Base-by-base conservation (phyloP, 2,888 invertebrate species). In the Calameuta filiformis region DNA sequence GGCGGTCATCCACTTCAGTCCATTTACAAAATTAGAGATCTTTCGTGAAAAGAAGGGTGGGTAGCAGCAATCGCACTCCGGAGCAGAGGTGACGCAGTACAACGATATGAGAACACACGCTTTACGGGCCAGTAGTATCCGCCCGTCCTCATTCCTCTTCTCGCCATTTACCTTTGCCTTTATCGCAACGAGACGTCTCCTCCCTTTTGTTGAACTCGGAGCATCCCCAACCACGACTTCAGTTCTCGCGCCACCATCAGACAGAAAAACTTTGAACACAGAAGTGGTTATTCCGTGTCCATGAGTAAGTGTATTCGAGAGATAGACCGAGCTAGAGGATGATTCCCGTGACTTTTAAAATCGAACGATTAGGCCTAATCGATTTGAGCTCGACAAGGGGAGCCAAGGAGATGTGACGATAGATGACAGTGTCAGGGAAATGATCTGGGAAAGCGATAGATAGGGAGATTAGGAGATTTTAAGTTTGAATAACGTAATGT, bases 241-340 rank as follows among this genome's bases (percentile, higher is more conserved):
- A 12, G 31, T 11, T 33, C 30, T 35, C 56, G 56, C 75, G 37
- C 40, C 35, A 80, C 56, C 23, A 23, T 56, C 56, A 23, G 23
- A 23, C 23, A 56, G 56, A 80, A 77, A 87, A 89, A 88, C 81
- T 88, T 89, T 89, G 87, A 88, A 89, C 89, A 87, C 88, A 89
- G 89, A 89, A 89, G 89, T 89, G 89, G 89, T 89, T 89, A 89
- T 89, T 86, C 89, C 89, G 88, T 82, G 84, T 84, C 86, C 83
- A 85, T 82, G 82, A 84, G 81, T 23, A 23, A 35, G 6, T 9
- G 56, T 23, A 56, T 9, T 56, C 6, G 23, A 56, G 23, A 56
- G 23, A 56, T 6, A 56, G 56, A 23, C 56, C 56, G 56, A 56
- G 56, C 56, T 56, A 56, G 56, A 23, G 2, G 56, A 56, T 23